Base-by-base conservation (phyloP, 2,888 invertebrate genomes). In the Sphaerophoria taeniata region DNA sequence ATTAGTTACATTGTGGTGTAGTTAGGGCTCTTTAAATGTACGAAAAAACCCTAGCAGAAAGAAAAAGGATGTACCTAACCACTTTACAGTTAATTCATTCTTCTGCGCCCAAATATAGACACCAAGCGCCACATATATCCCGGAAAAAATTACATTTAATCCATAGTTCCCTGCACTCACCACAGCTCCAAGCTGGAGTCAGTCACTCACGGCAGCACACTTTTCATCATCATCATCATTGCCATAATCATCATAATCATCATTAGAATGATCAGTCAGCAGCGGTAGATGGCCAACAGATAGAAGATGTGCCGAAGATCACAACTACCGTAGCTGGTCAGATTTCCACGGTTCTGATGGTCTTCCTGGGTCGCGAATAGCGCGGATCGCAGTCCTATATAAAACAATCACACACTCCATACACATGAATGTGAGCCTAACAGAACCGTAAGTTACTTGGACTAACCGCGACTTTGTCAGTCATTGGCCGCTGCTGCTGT, bases 401-500 rank as follows among this genome's bases (percentile, higher is more conserved):
- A 75, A 58, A 87, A 84, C 84, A 84, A 75, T 77, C 84, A 80
- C 80, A 81, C 56, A 72, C 74, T 6, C 7, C 36, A 36, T n/a
- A n/a, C n/a, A n/a, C n/a, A n/a, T n/a, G n/a, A n/a, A n/a, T n/a
- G 36, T 74, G 51, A 56, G 67, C 45, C 71, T 65, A 74, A 31
- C 16, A 70, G 76, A 80, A 85, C 85, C 85, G 85, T 85, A 85
- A 85, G 76, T 85, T 76, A 81, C 81, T 76, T 53, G 58, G 81
- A 76, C 85, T 85, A 85, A 85, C 85, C 85, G 85, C 85, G 81
- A 81, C 73, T 81, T 85, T 85, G 85, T 85, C 85, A 85, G 85
- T 85, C 85, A 81, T 77, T 85, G 81, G 85, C 85, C 85, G 72
- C 56, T 65, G n/a, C n/a, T n/a, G n/a, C n/a, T n/a, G n/a, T n/a